Evolutionary conservation across 2,797 vertebrate species (phyloP).

Genomic region (Hipposideros larvatus): DNA sequence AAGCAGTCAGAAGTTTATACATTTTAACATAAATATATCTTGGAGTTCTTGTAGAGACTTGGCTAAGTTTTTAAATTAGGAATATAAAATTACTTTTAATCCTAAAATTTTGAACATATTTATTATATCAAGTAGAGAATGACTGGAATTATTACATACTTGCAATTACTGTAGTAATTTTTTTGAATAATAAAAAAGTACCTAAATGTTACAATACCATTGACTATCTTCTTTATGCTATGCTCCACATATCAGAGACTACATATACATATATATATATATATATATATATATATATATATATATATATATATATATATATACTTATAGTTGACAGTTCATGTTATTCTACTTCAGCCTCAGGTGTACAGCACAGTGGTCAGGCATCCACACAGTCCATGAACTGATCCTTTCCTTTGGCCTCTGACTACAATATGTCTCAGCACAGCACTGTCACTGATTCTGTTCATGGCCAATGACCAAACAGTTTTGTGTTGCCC

Average conservation of each 20-base stretch:
- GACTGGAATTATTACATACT: background rate
- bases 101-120: background rate
- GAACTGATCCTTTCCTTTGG: background rate
- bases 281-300: no score
- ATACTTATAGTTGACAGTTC: no score
- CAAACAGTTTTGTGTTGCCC: background rate
- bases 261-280: no score
- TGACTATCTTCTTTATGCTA: no score
- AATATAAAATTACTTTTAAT: background rate
- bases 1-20: background rate
- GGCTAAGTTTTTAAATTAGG: background rate
- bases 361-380: no score
- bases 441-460: background rate
- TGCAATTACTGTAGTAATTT: background rate
- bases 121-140: constrained; percentile 2
- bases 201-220: background rate
- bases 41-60: background rate
- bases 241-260: no score
- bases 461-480: background rate
- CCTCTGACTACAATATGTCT: background rate
- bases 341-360: no score
- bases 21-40: background rate
- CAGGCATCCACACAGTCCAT: no score
- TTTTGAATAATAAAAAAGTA: background rate
- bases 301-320: no score